These are phyloP conservation scores for Esox lucius DNA, from an alignment of 2,797 vertebrate genomes.

Conservation along the genomic window DNA sequence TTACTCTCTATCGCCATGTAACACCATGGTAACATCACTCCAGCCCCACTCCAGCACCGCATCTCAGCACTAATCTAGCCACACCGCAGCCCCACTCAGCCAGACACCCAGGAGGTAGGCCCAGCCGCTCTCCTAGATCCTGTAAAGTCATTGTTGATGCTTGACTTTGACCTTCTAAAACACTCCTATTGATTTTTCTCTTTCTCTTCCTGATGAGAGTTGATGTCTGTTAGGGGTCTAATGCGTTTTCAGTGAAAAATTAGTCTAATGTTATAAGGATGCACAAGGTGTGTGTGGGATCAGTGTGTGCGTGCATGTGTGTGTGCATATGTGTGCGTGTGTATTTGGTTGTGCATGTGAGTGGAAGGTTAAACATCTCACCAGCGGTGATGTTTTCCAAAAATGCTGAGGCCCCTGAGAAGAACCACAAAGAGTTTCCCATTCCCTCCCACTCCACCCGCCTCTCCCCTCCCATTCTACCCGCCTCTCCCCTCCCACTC, in stretches of 20 bases:
- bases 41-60: not conserved
- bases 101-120: not conserved
- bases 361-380: constrained; percentile 60
- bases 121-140: constrained; percentile 38
- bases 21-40: not conserved
- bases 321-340: no score
- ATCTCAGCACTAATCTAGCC: not conserved
- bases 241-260: constrained; percentile 61
- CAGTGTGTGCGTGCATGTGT: no score
- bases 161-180: constrained; percentile 70
- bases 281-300: not conserved
- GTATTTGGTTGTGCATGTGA: not conserved
- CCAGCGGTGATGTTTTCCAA: constrained; percentile 67
- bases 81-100: no score
- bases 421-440: constrained; percentile 57
- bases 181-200: constrained; percentile 62
- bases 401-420: constrained; percentile 76
- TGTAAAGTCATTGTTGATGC: constrained; percentile 66
- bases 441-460: constrained; percentile 56
- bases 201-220: constrained; percentile 23
- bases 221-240: constrained; percentile 45
- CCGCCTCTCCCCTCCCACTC: no score
- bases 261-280: constrained; percentile 57
- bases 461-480: no score
- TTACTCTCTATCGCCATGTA: not conserved